Conservation (phyloP, 2,113 vertebrate species). For the Pollachius pollachius region DNA sequence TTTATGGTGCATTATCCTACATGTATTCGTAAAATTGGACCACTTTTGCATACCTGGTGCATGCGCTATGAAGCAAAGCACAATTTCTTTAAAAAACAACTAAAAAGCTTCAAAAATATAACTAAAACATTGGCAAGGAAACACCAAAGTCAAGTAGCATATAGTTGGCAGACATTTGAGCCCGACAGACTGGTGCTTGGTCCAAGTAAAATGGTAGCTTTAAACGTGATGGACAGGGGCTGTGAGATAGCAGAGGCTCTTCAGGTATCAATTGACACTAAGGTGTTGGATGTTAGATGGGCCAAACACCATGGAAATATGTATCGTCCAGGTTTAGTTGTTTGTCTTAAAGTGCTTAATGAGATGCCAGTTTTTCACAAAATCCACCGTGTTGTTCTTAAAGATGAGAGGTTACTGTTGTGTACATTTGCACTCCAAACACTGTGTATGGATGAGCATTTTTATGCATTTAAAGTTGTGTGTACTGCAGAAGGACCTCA, state of each 20-base stretch:
- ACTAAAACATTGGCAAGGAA: constrained; percentile 38
- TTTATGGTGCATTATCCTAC: constrained; percentile 40
- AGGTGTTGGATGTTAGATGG: constrained; percentile 34
- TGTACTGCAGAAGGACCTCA: too few relatives aligned
- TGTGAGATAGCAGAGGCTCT: too few relatives aligned
- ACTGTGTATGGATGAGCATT: too few relatives aligned
- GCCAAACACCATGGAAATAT: constrained; percentile 35
- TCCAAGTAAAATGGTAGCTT: constrained; percentile 23
- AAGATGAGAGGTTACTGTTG: constrained; percentile 23
- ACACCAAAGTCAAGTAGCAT: constrained; percentile 31
- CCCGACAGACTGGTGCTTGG: constrained; percentile 8
- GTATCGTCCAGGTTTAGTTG: constrained; percentile 25
- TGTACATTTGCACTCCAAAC: too few relatives aligned
- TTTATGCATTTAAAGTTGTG: too few relatives aligned
- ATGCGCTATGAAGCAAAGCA: constrained; percentile 36
- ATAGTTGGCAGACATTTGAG: constrained; percentile 30
- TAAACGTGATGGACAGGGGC: constrained; percentile 11
- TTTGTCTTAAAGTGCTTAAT: constrained; percentile 22
- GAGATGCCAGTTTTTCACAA: constrained; percentile 36
- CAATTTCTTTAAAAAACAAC: constrained; percentile 30
- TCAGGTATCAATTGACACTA: constrained; percentile 1
- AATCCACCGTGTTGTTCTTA: constrained; percentile 27
- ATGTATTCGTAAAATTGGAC: constrained; percentile 34
- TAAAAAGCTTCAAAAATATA: constrained; percentile 41
- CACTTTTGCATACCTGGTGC: constrained; percentile 31